Base-by-base conservation (phyloP, 2,888 invertebrate genomes). In the Macropis europaea region DNA sequence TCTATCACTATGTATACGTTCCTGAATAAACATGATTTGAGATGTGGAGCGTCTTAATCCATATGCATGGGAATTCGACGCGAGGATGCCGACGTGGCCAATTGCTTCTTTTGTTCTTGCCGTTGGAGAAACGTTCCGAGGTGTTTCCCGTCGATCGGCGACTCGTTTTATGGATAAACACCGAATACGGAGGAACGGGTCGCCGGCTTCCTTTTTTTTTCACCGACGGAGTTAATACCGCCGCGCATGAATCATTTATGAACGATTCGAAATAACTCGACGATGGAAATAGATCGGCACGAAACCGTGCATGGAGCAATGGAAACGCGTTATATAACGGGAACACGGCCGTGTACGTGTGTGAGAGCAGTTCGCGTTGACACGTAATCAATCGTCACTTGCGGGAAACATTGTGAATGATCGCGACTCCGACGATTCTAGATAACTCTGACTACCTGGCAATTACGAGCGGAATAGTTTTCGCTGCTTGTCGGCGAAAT, bases 11-110 rank as follows among this genome's bases (percentile, higher is more conserved):
- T 82, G 74, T 74, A 78, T 72, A 73, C 74, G 72, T 70, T 78
- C 72, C 76, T 82, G 83, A 82, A 83, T 82, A 84, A 83, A 84
- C 79, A 84, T 84, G 81, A 82, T 79, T 80, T 67, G 73, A 77
- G 71, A 67, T 67, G 69, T 43, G 66, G 63, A 70, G 76, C 78
- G 67, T 73, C 76, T 78, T 79, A 69, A 79, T 79, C 78, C 79
- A 78, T 79, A 79, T 79, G 79, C 79, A 79, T 78, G 68, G 59
- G 56, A 59, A 62, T 60, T 57, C 73, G 61, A 48, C 30, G 47
- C 43, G 68, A 67, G 76, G 54, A 73, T 62, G 48, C 61, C 76
- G 68, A 59, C 59, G 60, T 52, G 73, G 67, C 53, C 77, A 68
- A 68, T 78, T 45, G 71, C 64, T 68, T 68, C 77, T 78, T 78